Conservation (phyloP, 2,888 invertebrate genomes). For the Harpalus rufipes region DNA sequence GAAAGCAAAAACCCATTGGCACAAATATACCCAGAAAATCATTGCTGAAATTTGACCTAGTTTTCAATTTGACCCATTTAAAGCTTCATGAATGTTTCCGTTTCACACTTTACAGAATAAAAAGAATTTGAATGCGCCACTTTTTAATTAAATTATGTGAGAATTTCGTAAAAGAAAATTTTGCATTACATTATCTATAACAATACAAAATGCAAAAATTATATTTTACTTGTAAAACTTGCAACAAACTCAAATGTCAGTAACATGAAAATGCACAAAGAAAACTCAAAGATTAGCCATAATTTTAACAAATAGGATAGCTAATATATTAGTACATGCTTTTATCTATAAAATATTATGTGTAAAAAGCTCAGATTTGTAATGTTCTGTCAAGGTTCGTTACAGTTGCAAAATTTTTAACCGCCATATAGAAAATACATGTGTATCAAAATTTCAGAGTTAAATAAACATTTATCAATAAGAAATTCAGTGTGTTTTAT, state of each 20-base stretch:
- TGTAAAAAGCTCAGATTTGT: slow-evolving; percentile 5
- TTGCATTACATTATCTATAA: slow-evolving; percentile 47
- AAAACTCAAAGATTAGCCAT: neutral
- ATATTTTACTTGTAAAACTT: slow-evolving; percentile 2
- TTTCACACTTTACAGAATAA: slow-evolving; percentile 32
- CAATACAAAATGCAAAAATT: slow-evolving; percentile 33
- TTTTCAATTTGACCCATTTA: slow-evolving; percentile 66
- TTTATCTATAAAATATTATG: neutral
- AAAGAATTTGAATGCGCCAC: slow-evolving; percentile 25
- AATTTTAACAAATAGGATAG: neutral
- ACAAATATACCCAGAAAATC: slow-evolving; percentile 67
- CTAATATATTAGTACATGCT: neutral
- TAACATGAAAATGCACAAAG: neutral
- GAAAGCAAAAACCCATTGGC: slow-evolving; percentile 63
- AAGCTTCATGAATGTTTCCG: slow-evolving; percentile 43
- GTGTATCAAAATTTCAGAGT: neutral
- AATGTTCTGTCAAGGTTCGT: slow-evolving; percentile 28
- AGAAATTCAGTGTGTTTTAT: slow-evolving; percentile 23
- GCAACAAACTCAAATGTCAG: neutral
- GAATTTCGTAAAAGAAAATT: slow-evolving; percentile 1
- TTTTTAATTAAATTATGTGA: slow-evolving; percentile 22
- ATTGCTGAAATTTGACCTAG: slow-evolving; percentile 67
- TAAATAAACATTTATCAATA: slow-evolving; percentile 1
- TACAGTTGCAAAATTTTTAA: slow-evolving; percentile 22
- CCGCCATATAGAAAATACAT: slow-evolving; percentile 16